Conservation (phyloP, 2,113 vertebrate species). For the Crotalus helleri region DNA sequence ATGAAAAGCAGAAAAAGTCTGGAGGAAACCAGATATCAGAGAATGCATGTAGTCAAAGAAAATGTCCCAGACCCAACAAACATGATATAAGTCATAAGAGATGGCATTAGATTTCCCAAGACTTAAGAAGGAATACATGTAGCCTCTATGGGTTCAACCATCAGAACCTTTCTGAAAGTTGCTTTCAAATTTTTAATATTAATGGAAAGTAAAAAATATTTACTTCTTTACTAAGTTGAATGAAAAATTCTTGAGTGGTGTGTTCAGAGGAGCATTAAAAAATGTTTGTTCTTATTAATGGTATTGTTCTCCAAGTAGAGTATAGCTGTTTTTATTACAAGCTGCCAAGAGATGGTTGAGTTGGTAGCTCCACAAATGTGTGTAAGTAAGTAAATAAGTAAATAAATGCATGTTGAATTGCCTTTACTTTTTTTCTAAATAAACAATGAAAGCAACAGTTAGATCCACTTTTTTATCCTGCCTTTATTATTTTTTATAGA, state of each 20-base stretch:
- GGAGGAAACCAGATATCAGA: neutral
- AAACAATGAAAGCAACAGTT: neutral
- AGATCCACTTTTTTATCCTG: neutral
- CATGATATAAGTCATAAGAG: neutral
- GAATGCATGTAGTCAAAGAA: neutral
- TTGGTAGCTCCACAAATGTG: neutral
- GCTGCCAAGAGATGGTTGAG: neutral
- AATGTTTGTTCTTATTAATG: neutral
- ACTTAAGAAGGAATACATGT: neutral
- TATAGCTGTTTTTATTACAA: neutral
- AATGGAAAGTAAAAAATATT: neutral
- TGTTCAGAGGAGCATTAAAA: neutral
- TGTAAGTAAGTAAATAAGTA: neutral
- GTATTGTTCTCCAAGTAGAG: neutral
- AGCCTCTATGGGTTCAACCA: neutral
- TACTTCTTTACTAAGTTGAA: neutral
- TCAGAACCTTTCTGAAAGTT: neutral
- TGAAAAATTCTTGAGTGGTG: neutral
- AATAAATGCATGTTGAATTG: neutral
- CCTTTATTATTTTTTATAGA: neutral
- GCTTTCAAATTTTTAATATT: neutral
- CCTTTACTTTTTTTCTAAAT: neutral
- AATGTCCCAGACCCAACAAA: neutral
- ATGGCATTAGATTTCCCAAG: neutral
- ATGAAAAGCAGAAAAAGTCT: neutral